Base-by-base conservation (phyloP, 2,797 vertebrate genomes). In the Menidia menidia region DNA sequence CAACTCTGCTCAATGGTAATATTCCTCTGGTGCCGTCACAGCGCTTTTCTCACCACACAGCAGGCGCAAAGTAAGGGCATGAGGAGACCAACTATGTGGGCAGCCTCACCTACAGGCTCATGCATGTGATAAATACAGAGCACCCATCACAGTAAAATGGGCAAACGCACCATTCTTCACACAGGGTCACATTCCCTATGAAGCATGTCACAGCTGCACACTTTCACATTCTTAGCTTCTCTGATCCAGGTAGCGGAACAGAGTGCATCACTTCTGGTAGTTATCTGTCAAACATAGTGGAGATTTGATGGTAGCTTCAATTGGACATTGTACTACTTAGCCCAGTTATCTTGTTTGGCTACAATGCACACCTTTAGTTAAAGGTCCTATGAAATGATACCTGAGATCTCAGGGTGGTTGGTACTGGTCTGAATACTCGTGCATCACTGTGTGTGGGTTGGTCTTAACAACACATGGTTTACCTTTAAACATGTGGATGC, bases 51-150 rank as follows among this genome's bases (percentile, higher is more conserved):
- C 61, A 66, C 79, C 67, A 93, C 89, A 91, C 80, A 75, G 79
- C 82, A 84, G 81, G 65, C 84, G 86, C 82, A 86, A 79, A 75
- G 88, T 91, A 87, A 92, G 91, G 91, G 90, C 92, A 92, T 85
- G 88, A 91, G 91, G 92, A 91, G 90, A 25, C 25, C 84, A 85
- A 88, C 87, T 86, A 88, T 81, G 43, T 66, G 72, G 87, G 88
- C 87, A 87, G 86, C 85, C 76, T 71, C 54, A 67, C 39, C 71
- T 60, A 54, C 54, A 78, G 75, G 74, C 61, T 81, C 62, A 71
- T 86, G 92, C 90, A 92, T 92, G 90, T 72, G 54, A 66, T 66
- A 62, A 73, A 53, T 67, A 51, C 61, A 58, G 51, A 10, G 30
- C 83, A 86, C 80, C 32, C 60, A 56, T 68, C 79, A 82, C 88